Percentiles rank a stretch among this genome's conserved stretches.
Conservation (phyloP, 2,888 invertebrate species). For the Itoplectis maculator region DNA sequence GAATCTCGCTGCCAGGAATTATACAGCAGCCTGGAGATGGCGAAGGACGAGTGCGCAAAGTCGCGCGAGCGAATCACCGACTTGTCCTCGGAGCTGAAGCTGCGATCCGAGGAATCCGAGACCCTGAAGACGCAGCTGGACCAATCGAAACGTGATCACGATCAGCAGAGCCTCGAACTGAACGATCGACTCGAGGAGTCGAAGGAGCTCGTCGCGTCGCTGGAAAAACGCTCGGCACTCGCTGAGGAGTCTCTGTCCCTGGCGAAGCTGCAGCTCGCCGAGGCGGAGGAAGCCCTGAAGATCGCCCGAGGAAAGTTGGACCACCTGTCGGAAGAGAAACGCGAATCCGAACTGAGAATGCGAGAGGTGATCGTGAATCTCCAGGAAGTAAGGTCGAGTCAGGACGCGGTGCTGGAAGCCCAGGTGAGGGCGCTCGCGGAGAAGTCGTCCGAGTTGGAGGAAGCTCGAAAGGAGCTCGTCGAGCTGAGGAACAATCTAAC, state of each 20-base stretch:
- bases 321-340: slow-evolving; percentile 67
- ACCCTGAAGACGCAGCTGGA: slow-evolving; percentile 34
- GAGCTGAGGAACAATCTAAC: slow-evolving; percentile 17
- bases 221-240: slow-evolving; percentile 61
- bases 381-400: slow-evolving; percentile 74
- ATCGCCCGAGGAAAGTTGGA: slow-evolving; percentile 70
- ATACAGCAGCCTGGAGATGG: neutral
- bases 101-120: slow-evolving; percentile 1
- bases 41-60: slow-evolving; percentile 19
- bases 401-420: slow-evolving; percentile 73
- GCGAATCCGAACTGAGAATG: slow-evolving; percentile 73
- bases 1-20: neutral
- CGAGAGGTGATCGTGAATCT: slow-evolving; percentile 76
- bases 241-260: slow-evolving; percentile 52
- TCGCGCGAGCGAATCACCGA: slow-evolving; percentile 28
- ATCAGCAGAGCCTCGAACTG: slow-evolving; percentile 2
- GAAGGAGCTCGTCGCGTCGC: slow-evolving; percentile 35
- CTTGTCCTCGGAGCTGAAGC: slow-evolving; percentile 32
- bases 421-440: slow-evolving; percentile 75
- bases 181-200: slow-evolving; percentile 42
- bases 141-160: slow-evolving; percentile 32
- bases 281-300: slow-evolving; percentile 69
- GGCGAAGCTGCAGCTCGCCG: slow-evolving; percentile 17
- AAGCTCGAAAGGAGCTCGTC: slow-evolving; percentile 66
- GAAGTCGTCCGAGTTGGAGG: slow-evolving; percentile 66